Evolutionary conservation across 2,113 vertebrate genomes (phyloP).

Genomic region (Scolopax mira): DNA sequence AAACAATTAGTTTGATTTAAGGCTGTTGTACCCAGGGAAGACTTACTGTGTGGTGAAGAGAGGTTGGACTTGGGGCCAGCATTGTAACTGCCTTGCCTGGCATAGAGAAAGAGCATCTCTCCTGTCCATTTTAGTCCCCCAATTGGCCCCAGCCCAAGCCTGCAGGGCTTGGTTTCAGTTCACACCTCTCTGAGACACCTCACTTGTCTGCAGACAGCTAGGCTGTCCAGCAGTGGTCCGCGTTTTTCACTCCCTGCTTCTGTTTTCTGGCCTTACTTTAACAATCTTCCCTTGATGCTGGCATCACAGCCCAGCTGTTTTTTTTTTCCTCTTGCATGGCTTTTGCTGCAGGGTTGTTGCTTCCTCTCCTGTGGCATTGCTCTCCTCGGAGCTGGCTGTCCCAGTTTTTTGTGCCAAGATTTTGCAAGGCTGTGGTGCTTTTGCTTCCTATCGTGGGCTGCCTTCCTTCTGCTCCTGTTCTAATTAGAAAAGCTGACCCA

Average conservation of each 20-base stretch:
- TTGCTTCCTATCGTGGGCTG: constrained; percentile 9
- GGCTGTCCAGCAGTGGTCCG: constrained; percentile 12
- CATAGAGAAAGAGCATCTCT: background rate
- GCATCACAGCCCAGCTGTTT: background rate
- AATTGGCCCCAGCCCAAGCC: background rate
- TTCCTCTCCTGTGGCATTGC: background rate
- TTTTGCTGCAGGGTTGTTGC: background rate
- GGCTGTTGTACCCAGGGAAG: background rate
- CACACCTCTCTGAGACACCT: background rate
- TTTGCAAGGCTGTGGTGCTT: background rate
- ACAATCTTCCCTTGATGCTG: background rate
- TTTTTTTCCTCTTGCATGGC: constrained; percentile 22
- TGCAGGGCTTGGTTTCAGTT: constrained; percentile 52
- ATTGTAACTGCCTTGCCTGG: background rate
- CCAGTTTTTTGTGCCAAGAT: accelerated
- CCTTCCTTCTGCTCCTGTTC: constrained; percentile 18
- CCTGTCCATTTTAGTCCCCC: background rate
- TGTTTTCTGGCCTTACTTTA: constrained; percentile 27
- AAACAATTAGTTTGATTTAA: background rate
- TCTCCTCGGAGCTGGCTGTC: background rate
- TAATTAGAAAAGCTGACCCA: constrained; percentile 48
- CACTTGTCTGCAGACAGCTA: background rate
- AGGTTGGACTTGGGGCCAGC: background rate
- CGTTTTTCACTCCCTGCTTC: background rate
- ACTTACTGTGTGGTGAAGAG: background rate